Conservation (phyloP, 2,888 invertebrate genomes). For the Andrena marginata region DNA sequence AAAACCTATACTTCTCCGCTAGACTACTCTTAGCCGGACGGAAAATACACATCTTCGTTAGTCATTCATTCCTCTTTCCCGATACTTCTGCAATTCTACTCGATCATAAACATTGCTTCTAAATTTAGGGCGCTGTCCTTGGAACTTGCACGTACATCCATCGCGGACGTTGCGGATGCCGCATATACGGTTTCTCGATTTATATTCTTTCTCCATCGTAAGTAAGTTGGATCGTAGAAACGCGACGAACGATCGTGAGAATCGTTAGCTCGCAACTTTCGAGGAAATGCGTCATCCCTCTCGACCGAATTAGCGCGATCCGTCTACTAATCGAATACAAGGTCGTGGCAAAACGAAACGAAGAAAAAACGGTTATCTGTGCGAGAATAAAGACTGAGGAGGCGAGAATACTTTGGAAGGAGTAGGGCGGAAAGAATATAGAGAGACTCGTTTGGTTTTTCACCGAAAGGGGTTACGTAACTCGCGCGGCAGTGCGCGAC, state of each 20-base stretch:
- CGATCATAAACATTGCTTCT: slow-evolving; percentile 72
- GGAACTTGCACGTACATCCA: slow-evolving; percentile 40
- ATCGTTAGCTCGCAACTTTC: too few species aligned
- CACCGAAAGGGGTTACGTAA: slow-evolving; percentile 42
- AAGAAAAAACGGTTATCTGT: neutral
- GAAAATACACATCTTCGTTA: neutral
- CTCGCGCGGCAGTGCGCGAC: slow-evolving; percentile 10
- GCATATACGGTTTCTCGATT: neutral
- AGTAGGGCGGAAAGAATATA: slow-evolving; percentile 3
- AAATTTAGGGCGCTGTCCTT: slow-evolving; percentile 72
- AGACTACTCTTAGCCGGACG: neutral
- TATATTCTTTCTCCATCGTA: neutral
- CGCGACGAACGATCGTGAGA: too few species aligned
- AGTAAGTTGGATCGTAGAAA: too few species aligned
- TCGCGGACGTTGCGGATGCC: slow-evolving; percentile 23
- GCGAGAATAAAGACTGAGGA: neutral
- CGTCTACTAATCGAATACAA: neutral
- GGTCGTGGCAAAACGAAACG: neutral
- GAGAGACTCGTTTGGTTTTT: slow-evolving; percentile 37
- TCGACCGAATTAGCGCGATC: neutral
- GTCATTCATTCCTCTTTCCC: slow-evolving; percentile 15
- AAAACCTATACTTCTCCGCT: neutral
- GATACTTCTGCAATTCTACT: slow-evolving; percentile 29
- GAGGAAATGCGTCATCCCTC: too few species aligned
- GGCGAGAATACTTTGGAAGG: neutral